Base-by-base conservation (phyloP, 2,888 invertebrate species). In the Blastobasis adustella region DNA sequence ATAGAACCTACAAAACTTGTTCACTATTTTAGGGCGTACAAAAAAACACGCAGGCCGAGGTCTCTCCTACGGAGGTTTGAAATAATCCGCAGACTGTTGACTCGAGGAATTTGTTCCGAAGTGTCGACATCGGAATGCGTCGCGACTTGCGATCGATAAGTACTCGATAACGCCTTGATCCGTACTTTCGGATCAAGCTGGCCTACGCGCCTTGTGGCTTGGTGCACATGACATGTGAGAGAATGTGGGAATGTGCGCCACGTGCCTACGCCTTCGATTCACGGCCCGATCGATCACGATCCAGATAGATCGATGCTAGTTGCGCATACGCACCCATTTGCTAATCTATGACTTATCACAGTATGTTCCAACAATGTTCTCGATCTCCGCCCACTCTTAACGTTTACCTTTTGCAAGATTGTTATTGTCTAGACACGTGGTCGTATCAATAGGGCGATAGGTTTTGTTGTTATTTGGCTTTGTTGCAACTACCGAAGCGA, bases 211-310 rank as follows among this genome's bases (percentile, higher is more conserved):
- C 23, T n/a, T 41, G n/a, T 48, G 47, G 45, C 37, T 41, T 48
- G 39, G 48, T 47, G 43, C 7, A 39, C 5, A 36, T 37, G 50
- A 50, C 46, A 49, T 45, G 44, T 45, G 45, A 37, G n/a, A n/a
- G 38, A 23, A 23, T 23, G 23, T 23, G 23, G 23, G 7, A 23
- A n/a, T 10, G 41, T n/a, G 36, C 10, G 51, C 49, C 54, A 57
- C 56, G 51, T 52, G 56, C 50, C 47, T 49, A 53, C 53, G 58
- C 42, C 57, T 60, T 54, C 55, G 48, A 54, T 61, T 66, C 67
- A 69, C 60, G 65, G 67, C 52, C 63, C 62, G 55, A 61, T 65
- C 61, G 65, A 67, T 68, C 70, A 71, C 69, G 69, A 66, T 57
- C 52, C 44, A 43, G 56, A 54, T 53, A 49, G 50, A 46, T 52